Percentiles rank a stretch among this genome's conserved stretches.
Evolutionary conservation across 1,140 invertebrate genomes (phyloP).

Genomic region (Palaemon carinicauda): DNA sequence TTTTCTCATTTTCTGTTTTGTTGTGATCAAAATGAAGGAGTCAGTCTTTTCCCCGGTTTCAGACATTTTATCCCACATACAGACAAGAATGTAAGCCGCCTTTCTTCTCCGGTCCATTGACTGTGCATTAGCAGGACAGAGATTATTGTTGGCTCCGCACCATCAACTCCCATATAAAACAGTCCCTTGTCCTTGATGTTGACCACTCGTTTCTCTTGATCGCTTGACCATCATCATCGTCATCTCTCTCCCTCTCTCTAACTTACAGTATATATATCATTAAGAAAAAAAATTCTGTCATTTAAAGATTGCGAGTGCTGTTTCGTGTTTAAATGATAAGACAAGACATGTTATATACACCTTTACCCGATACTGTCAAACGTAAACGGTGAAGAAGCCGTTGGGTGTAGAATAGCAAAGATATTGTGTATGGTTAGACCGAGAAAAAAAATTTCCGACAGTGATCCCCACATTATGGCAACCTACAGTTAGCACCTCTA

Average conservation of each 20-base stretch:
- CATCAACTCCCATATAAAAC: conserved; percentile 1
- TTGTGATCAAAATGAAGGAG: background rate
- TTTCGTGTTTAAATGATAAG: no score
- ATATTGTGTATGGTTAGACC: no score
- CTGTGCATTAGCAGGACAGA: conserved; percentile 3
- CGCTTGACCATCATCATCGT: background rate
- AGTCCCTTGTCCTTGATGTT: background rate
- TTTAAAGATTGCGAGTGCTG: no score
- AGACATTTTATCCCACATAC: no score
- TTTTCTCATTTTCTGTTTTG: no score
- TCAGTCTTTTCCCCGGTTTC: no score
- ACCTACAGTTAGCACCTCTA: background rate
- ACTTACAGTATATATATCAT: no score
- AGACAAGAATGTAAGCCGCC: background rate
- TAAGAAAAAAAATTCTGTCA: background rate
- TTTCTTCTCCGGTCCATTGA: conserved; percentile 7
- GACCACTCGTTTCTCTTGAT: background rate
- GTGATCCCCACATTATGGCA: background rate
- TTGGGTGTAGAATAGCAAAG: no score
- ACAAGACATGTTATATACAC: no score
- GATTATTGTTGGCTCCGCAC: background rate
- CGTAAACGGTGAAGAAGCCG: no score
- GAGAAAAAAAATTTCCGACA: no score
- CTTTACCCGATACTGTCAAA: no score
- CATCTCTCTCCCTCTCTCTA: conserved; percentile 3